Base-by-base conservation (phyloP, 1,140 invertebrate genomes). In the Stratiolaelaps scimitus region DNA sequence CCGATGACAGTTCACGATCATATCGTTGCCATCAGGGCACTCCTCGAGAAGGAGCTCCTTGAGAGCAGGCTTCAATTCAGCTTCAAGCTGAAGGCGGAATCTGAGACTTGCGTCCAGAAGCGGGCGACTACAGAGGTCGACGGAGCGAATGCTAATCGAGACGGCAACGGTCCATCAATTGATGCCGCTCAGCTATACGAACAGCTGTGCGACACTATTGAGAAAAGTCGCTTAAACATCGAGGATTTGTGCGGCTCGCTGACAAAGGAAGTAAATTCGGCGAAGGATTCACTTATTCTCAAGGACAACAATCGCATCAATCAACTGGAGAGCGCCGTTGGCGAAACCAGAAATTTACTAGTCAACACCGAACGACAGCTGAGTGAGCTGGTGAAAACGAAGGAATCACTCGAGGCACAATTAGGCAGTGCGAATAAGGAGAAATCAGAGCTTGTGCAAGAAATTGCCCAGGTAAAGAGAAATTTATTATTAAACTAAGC, bases 1-100 rank as follows among this genome's bases (percentile, higher is more conserved):
- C 53, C 53, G 53, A 60, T 60, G 53, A 60, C 53, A 17, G 53
- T 60, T 60, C 53, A 60, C 23, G 53, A 60, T 60, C 53, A 60
- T 23, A 60, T 60, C 15, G 53, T 60, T 17, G 53, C 53, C 17
- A 60, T 60, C 23, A 60, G 20, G 26, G 53, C 53, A 34, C 53
- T 19, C 26, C 53, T 60, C 26, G 53, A 60, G 23, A 34, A 60
- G 10, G 53, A 60, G 2, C 53, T 60, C 53, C 53, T 60, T 23
- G 53, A 26, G 10, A 34, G 26, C 53, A n/a, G 53, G 26, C 23
- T 60, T 23, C 53, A 20, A 5, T 60, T 60, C 53, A 34, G 53
- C 34, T 34, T 2, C 53, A 34, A 29, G 10, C 53, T 20, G 34
- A 40, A 40, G 34, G 34, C 34, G 5, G 5, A 40, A 40, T 40